Conservation (phyloP, 2,797 vertebrate species). For the Setipinna tenuifilis region DNA sequence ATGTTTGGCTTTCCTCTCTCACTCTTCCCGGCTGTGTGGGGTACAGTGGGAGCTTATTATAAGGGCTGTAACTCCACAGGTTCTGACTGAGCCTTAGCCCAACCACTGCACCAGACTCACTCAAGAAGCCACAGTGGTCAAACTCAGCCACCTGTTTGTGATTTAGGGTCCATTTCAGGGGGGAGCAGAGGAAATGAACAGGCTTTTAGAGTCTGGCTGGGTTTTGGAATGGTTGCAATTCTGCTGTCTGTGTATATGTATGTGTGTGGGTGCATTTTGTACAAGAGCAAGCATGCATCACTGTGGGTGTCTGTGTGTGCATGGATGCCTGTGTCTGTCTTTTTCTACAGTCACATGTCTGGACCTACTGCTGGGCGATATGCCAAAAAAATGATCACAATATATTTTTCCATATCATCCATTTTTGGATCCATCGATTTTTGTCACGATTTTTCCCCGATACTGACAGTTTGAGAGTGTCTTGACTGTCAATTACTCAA, state of each 20-base stretch:
- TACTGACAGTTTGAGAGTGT: no score
- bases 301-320: not conserved
- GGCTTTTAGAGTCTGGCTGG: constrained; percentile 5
- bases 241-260: constrained; percentile 37
- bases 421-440: no score
- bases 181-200: constrained; percentile 55
- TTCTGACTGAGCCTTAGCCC: not conserved
- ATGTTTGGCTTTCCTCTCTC: not conserved
- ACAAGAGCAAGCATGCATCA: not conserved
- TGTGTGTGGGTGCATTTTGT: not conserved
- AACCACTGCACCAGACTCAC: not conserved
- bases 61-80: not conserved
- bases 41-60: not conserved
- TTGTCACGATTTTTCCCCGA: no score
- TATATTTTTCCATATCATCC: no score
- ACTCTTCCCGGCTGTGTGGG: not conserved
- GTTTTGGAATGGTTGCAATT: not conserved
- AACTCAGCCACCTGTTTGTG: constrained; percentile 57
- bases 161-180: constrained; percentile 48
- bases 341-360: not conserved
- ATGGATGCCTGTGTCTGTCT: not conserved
- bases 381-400: no score
- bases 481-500: no score
- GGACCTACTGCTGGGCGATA: not conserved
- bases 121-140: constrained; percentile 40